These are phyloP conservation scores for Aphaenogaster rudis DNA, from an alignment of 1,140 invertebrate genomes.

Conservation along the genomic window DNA sequence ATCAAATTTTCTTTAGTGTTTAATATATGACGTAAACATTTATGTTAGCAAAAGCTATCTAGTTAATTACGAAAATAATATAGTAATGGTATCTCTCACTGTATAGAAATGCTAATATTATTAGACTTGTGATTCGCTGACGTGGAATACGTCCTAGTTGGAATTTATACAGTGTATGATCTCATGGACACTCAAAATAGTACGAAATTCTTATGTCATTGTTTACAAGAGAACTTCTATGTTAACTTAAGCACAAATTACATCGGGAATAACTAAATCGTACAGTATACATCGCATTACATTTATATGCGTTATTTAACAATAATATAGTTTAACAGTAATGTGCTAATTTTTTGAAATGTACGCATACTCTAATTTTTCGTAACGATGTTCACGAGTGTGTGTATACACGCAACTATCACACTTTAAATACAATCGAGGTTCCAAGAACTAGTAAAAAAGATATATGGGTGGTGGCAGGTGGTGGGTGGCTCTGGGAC, in stretches of 20 bases:
- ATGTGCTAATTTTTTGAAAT: not conserved
- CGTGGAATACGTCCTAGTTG: not conserved
- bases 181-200: not conserved
- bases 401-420: slow-evolving; percentile 5
- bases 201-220: not conserved
- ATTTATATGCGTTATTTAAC: not conserved
- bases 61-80: slow-evolving; percentile 30
- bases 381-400: not conserved
- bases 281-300: not conserved
- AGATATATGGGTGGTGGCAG: slow-evolving; percentile 84
- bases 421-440: slow-evolving; percentile 63
- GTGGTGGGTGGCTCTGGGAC: slow-evolving; percentile 86
- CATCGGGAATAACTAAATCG: not conserved
- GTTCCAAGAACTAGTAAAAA: slow-evolving; percentile 72
- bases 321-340: no score
- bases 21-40: not conserved
- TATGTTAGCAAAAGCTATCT: not conserved
- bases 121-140: not conserved
- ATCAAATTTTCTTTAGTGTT: not conserved
- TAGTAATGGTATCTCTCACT: not conserved
- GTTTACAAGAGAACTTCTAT: not conserved
- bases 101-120: slow-evolving; percentile 13
- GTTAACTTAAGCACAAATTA: slow-evolving; percentile 9
- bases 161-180: not conserved
- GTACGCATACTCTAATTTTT: not conserved